Evolutionary conservation across 1,140 invertebrate genomes (phyloP), one percentile per base, ranked within the genome.

Genomic region (Neelides sp.): DNA sequence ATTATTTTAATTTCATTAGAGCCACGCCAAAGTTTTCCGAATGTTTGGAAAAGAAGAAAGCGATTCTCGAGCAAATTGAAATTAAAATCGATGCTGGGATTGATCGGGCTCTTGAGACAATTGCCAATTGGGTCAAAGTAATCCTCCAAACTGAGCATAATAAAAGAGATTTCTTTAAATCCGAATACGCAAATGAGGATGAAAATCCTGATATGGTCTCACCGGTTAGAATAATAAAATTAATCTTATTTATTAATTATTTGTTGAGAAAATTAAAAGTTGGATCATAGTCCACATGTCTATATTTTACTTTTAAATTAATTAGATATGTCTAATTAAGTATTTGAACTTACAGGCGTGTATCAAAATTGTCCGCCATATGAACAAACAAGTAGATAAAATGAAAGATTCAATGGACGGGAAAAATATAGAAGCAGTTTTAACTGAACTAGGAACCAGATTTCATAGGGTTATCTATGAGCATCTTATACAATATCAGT

Each of bases 381-480:
- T 97, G 8, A 82, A 75, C 45, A 71, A 70, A 3, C 79, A 84
- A 55, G 80, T 86, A 54, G 76, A 77, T 41, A 80, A 82, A 61
- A 87, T 98, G 23, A 77, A 81, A 62, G 75, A 79, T 27, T 84
- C 82, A 61, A 71, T 98, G 12, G 94, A 98, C 69, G 93, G 91
- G 0, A 91, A 91, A 61, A 97, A 98, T 73, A 74, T 91, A 17
- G 82, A 83, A 61, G 78, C 79, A 22, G 79, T 94, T 3, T 70
- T 94, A 12, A 78, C 81, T 20, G 94, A 98, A 68, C 71, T 98
- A 1, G 93, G 93, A 1, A 77, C 83, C 19, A 72, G 90, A 41
- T 79, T 98, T 54, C 93, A 98, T 69, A 71, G 90, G 50, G 80
- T 91, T n/a, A 83, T 98, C 46, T 92, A 91, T 63, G 91, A 96